Evolutionary conservation across 1,140 invertebrate genomes (phyloP), one percentile per base, ranked within the genome.

Genomic region (Belonocnema kinseyi): DNA sequence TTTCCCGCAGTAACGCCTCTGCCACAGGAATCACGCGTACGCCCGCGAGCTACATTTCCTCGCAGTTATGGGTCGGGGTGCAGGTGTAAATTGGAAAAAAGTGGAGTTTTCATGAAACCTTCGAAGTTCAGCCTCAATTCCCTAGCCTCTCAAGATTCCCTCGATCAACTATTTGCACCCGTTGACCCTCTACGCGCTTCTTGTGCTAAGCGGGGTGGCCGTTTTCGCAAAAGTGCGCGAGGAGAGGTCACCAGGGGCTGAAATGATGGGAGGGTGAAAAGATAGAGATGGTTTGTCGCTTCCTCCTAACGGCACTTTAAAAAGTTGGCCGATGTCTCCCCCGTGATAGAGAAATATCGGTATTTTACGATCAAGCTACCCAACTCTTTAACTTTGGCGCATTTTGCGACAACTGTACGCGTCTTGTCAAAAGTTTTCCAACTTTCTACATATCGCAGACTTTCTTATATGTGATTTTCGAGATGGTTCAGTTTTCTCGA

Each of bases 41-140:
- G 13, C 76, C 66, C 66, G 73, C 72, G 73, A 79, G 77, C 75
- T 80, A 73, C 79, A 86, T 76, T 80, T 79, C 76, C 80, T 72
- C 33, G 75, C 77, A 73, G 82, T 78, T 81, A 86, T 85, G 87
- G 85, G 83, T 81, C 77, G 74, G 83, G 74, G 83, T 85, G 81
- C 80, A 83, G 77, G 85, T 86, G 86, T 87, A 86, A 88, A 90
- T 90, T 87, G 88, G 84, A 86, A 88, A 87, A 88, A 88, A 86
- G 82, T 86, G 74, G 80, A 87, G 82, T 83, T 87, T 77, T 80
- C 76, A 70, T 66, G 74, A 85, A 89, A 89, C 77, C 89, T 89
- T 85, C 58, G 75, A 66, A 80, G 80, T 51, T 40, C 74, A 73
- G 58, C 19, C 61, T 53, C 26, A 50, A 56, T 16, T 26, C 12